These are phyloP conservation scores for Grantiella picta DNA, from an alignment of 2,113 vertebrate species.

Conservation along the genomic window DNA sequence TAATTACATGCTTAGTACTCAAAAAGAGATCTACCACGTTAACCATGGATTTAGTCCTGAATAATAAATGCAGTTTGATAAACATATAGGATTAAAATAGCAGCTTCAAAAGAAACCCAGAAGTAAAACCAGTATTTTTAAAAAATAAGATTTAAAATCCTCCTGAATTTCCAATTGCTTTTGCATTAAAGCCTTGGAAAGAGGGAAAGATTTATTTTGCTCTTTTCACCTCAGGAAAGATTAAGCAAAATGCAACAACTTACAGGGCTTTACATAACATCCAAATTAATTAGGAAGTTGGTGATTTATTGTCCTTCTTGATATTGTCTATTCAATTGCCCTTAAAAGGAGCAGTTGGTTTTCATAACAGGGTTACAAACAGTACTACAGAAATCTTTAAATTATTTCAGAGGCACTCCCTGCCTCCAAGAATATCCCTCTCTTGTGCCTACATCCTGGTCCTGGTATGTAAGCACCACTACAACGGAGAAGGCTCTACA, in stretches of 20 bases:
- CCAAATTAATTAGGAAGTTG: background rate
- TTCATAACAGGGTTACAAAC: background rate
- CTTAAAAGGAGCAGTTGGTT: background rate
- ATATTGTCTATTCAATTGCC: background rate
- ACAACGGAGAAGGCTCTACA: background rate
- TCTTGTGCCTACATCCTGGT: background rate
- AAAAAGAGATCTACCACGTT: background rate
- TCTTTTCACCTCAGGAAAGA: background rate
- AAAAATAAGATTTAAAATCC: background rate
- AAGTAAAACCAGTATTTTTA: background rate
- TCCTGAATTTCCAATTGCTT: background rate
- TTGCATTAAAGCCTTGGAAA: background rate
- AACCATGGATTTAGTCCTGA: background rate
- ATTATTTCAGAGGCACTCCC: background rate
- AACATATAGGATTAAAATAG: background rate
- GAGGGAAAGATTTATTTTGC: background rate
- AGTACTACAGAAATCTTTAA: background rate
- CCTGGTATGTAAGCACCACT: fast-evolving
- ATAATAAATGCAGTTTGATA: background rate
- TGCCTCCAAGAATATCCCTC: background rate
- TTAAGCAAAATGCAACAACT: background rate
- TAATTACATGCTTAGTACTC: background rate
- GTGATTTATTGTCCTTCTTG: background rate
- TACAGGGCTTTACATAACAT: background rate
- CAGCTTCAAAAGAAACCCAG: background rate